Percentiles rank a stretch among this genome's conserved stretches.
These are phyloP conservation scores for Amblyopsis hoosieri DNA, from an alignment of 2,797 vertebrate genomes.

Conservation along the genomic window DNA sequence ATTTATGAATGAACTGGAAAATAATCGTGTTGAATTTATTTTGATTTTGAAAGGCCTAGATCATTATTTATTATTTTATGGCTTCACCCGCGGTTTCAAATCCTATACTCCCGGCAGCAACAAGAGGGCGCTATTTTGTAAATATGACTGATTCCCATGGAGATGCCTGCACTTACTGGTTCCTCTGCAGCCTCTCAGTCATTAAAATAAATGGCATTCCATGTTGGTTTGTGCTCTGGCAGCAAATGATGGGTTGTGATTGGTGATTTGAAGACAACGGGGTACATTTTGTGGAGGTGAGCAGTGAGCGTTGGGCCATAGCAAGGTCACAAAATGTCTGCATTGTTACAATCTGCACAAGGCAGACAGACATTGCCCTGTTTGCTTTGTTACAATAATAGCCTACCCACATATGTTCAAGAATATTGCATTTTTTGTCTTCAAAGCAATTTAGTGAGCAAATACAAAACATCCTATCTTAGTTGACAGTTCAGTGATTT, in stretches of 20 bases:
- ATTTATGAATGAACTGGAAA: no score
- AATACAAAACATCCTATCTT: no score
- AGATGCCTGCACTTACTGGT: constrained; percentile 5
- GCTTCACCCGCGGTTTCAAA: constrained; percentile 25
- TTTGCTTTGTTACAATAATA: no score
- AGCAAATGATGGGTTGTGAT: constrained; percentile 20
- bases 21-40: no score
- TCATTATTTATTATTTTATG: constrained; percentile 43
- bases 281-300: constrained; percentile 16
- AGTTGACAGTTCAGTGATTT: no score
- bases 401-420: no score
- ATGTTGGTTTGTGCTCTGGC: background rate
- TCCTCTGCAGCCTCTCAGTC: constrained; percentile 17
- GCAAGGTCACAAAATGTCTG: background rate
- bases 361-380: no score
- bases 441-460: no score
- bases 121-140: constrained; percentile 78
- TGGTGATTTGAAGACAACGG: constrained; percentile 17
- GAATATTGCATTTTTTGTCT: no score
- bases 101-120: constrained; percentile 56
- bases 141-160: constrained; percentile 40
- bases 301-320: background rate
- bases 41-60: constrained; percentile 27
- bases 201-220: constrained; percentile 9
- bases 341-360: background rate